phyloP scores from a whole-genome alignment of 2,888 invertebrate species.

The Crioceris asparagi region DNA sequence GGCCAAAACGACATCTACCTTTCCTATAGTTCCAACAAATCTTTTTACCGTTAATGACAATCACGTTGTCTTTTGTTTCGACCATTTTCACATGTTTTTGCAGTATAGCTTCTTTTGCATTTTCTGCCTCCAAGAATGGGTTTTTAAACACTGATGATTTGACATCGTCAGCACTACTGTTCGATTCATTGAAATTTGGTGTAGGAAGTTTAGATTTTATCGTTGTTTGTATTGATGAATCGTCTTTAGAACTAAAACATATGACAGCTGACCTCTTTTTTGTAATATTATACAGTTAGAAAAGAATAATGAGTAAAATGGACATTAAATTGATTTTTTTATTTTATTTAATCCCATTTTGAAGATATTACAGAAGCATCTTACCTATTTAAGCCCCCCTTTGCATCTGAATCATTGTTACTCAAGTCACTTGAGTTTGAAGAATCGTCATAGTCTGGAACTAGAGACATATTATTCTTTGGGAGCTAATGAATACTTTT shows the following conservation, averaged over 20 bases:
- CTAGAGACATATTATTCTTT: conserved; percentile 51
- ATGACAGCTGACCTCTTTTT: conserved; percentile 37
- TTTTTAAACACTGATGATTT: conserved; percentile 75
- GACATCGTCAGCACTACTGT: conserved; percentile 5
- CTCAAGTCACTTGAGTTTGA: conserved; percentile 38
- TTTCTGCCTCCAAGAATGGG: conserved; percentile 76
- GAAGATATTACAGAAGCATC: conserved; percentile 5
- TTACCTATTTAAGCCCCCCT: conserved; percentile 12
- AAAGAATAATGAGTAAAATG: no score
- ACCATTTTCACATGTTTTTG: conserved; percentile 20
- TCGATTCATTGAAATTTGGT: conserved; percentile 42
- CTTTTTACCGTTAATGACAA: conserved; percentile 74
- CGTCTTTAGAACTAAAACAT: conserved; percentile 31
- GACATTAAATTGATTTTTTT: no score
- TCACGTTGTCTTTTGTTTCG: conserved; percentile 49
- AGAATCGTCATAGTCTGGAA: conserved; percentile 54
- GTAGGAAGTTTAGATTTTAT: conserved; percentile 45
- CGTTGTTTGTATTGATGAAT: conserved; percentile 11
- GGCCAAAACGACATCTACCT: conserved; percentile 70
- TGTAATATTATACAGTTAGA: conserved; percentile 21
- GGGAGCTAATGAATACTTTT: no score
- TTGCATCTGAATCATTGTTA: conserved; percentile 16
- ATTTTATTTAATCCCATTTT: no score
- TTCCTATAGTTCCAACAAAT: conserved; percentile 84
- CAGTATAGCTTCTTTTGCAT: conserved; percentile 73